Percentiles rank a stretch among this genome's conserved stretches.
phyloP scores from a whole-genome alignment of 1,140 invertebrate genomes.

The Drosophila repletoides region DNA sequence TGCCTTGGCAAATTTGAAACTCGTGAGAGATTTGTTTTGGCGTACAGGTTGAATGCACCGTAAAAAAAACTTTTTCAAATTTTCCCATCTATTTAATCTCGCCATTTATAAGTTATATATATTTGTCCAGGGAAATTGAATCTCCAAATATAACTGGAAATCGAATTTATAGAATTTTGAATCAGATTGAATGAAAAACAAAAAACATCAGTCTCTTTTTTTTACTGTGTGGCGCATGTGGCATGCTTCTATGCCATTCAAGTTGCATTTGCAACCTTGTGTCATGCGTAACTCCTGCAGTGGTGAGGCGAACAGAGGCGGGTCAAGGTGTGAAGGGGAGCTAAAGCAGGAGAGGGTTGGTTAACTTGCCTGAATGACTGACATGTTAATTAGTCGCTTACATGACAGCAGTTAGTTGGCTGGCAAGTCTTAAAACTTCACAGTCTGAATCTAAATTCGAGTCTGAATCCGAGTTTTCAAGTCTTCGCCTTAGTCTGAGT shows the following conservation, averaged over 20 bases:
- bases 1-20: constrained; percentile 70
- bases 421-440: constrained; percentile 39
- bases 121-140: too few relatives aligned
- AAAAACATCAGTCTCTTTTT: too few relatives aligned
- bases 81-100: too few relatives aligned
- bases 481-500: constrained; percentile 15
- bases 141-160: too few relatives aligned
- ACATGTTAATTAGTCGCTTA: constrained; percentile 82
- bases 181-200: too few relatives aligned
- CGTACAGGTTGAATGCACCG: constrained; percentile 35
- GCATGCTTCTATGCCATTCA: constrained; percentile 62
- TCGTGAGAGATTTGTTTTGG: constrained; percentile 74
- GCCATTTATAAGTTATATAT: too few relatives aligned
- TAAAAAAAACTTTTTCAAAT: too few relatives aligned
- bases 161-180: too few relatives aligned
- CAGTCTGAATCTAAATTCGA: not conserved
- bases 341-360: not conserved
- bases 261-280: constrained; percentile 8
- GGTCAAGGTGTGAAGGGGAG: constrained; percentile 22
- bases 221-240: constrained; percentile 1
- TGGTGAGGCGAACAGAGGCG: constrained; percentile 1
- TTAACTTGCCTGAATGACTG: constrained; percentile 64
- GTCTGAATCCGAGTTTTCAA: not conserved
- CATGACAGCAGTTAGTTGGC: constrained; percentile 75
- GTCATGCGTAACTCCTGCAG: constrained; percentile 55